These are phyloP conservation scores for Chaenodraco wilsoni DNA, from an alignment of 2,797 vertebrate species.

Conservation along the genomic window DNA sequence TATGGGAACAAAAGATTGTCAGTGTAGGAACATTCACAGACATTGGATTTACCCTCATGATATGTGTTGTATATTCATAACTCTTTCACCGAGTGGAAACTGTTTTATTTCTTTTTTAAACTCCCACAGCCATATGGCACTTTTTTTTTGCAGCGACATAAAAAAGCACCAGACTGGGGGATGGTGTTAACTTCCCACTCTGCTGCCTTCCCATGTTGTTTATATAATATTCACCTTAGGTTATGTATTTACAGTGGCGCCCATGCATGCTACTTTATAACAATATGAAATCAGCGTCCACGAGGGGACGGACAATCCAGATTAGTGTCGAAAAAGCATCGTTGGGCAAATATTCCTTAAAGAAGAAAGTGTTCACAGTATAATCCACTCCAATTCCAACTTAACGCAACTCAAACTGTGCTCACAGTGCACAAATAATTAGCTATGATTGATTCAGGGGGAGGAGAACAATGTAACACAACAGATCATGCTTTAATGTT, in stretches of 20 bases:
- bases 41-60: slow-evolving; percentile 21
- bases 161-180: slow-evolving; percentile 38
- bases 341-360: neutral
- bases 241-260: slow-evolving; percentile 30
- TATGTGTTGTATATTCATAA: slow-evolving; percentile 43
- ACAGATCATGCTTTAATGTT: slow-evolving; percentile 59
- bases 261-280: slow-evolving; percentile 15
- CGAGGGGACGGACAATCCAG: neutral
- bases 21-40: slow-evolving; percentile 7
- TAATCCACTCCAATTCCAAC: slow-evolving; percentile 5
- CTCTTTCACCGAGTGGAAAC: slow-evolving; percentile 21
- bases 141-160: slow-evolving; percentile 39
- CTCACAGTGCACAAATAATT: neutral
- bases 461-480: slow-evolving; percentile 14
- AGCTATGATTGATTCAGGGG: slow-evolving; percentile 3
- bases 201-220: slow-evolving; percentile 9
- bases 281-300: slow-evolving; percentile 16
- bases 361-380: slow-evolving; percentile 41
- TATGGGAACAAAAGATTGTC: slow-evolving; percentile 23
- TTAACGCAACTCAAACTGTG: slow-evolving; percentile 11
- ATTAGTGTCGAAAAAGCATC: slow-evolving; percentile 1
- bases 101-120: neutral
- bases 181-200: slow-evolving; percentile 39
- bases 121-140: slow-evolving; percentile 14
- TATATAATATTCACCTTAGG: slow-evolving; percentile 30